These are phyloP conservation scores for Aphyosemion australe DNA, from an alignment of 2,113 vertebrate genomes.

Conservation along the genomic window DNA sequence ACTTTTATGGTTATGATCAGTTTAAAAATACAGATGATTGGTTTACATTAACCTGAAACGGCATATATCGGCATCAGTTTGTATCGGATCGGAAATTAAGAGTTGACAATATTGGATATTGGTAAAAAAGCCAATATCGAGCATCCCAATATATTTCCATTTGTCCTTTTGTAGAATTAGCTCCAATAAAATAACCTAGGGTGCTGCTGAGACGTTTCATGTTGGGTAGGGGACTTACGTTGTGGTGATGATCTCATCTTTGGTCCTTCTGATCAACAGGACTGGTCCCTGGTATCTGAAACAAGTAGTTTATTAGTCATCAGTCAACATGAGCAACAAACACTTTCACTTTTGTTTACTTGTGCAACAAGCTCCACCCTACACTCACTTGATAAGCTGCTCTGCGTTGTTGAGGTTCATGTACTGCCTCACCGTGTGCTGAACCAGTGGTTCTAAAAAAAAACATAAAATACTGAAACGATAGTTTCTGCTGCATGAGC, in stretches of 20 bases:
- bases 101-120: no score
- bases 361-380: not conserved
- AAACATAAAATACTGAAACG: slow-evolving; percentile 1
- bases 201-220: not conserved
- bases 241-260: slow-evolving; percentile 93
- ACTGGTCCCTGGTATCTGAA: slow-evolving; percentile 90
- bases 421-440: slow-evolving; percentile 88
- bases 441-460: slow-evolving; percentile 84
- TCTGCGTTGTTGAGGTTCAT: slow-evolving; percentile 91
- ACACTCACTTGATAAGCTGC: slow-evolving; percentile 88
- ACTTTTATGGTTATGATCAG: not conserved
- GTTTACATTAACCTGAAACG: not conserved
- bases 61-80: no score
- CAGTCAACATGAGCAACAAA: not conserved
- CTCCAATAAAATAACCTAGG: no score
- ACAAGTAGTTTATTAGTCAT: slow-evolving; percentile 9
- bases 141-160: no score
- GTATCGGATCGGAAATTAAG: no score
- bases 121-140: no score
- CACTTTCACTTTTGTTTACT: slow-evolving; percentile 5
- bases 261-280: slow-evolving; percentile 88
- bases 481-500: not conserved
- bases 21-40: not conserved
- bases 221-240: slow-evolving; percentile 76
- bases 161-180: no score